Evolutionary conservation across 2,113 vertebrate genomes (phyloP), one percentile per base, ranked within the genome.

Genomic region (Colius striatus): DNA sequence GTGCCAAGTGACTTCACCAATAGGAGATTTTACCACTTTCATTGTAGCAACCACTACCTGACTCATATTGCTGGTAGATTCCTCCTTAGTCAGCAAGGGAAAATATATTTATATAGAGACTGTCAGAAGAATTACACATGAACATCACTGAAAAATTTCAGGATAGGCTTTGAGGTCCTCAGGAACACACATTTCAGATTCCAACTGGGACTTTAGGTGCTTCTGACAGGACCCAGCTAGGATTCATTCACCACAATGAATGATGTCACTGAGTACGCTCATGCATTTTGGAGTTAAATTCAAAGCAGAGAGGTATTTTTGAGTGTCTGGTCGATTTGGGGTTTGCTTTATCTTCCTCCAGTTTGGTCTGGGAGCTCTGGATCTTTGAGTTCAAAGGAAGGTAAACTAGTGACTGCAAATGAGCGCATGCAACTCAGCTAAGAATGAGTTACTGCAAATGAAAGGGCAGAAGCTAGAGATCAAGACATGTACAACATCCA

Each of bases 401-500:
- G 72, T 65, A 93, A 95, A 92, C 19, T 51, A 88, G 38, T 60
- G 57, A 81, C 53, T 72, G 38, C 45, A 80, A 90, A 75, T 0
- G 0, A 90, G 21, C 0, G 0, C 38, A 55, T 91, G 45, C 51
- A 93, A 67, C 79, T 83, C 79, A 75, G 60, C 72, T 78, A 83
- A 68, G 84, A 90, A 81, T 81, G 76, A 95, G 65, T 94, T 96
- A 94, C 83, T 94, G 88, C 83, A 96, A 90, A 94, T 89, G 93
- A 90, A 94, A 92, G 83, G 76, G 85, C 85, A 90, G 76, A 96
- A 96, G 93, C 90, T 92, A 93, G 85, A 96, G 82, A 95, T 86
- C 92, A 90, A 91, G 92, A 61, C 68, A 74, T 50, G 79, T 92
- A 63, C 73, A 75, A 78, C 87, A 96, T 72, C 41, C 85, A 90